phyloP scores from a whole-genome alignment of 2,797 vertebrate genomes.

The Chelonia mydas region DNA sequence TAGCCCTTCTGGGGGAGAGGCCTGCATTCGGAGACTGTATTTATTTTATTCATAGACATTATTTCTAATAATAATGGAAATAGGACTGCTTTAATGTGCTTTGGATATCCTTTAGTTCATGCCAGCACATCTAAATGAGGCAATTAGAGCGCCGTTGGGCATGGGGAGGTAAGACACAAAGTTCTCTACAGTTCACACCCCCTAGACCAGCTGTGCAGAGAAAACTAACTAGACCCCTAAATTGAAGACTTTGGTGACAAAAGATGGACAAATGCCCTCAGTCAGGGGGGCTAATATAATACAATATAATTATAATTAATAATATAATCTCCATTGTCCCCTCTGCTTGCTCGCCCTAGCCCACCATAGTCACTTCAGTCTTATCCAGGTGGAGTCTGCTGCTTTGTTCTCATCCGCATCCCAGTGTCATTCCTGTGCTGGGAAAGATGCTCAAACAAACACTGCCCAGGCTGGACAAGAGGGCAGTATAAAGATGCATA shows the following conservation, averaged over 20 bases:
- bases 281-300: background rate
- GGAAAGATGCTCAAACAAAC: background rate
- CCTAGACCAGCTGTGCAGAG: background rate
- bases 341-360: background rate
- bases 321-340: background rate
- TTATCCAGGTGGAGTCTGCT: background rate
- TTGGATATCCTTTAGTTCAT: too few relatives aligned
- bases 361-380: background rate
- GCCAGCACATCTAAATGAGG: too few relatives aligned
- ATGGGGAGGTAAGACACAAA: too few relatives aligned
- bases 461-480: background rate
- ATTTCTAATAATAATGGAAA: background rate
- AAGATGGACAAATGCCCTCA: background rate
- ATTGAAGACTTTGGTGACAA: background rate
- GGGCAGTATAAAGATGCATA: background rate
- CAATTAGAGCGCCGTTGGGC: too few relatives aligned
- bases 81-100: too few relatives aligned
- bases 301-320: too few relatives aligned
- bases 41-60: background rate
- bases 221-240: background rate
- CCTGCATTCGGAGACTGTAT: background rate
- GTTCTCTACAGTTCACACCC: too few relatives aligned
- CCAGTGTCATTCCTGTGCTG: background rate
- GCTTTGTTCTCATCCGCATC: background rate
- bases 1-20: background rate